Evolutionary conservation across 64 coral and sea anemone species (phyloP).

Genomic region (Pocillopora verrucosa): DNA sequence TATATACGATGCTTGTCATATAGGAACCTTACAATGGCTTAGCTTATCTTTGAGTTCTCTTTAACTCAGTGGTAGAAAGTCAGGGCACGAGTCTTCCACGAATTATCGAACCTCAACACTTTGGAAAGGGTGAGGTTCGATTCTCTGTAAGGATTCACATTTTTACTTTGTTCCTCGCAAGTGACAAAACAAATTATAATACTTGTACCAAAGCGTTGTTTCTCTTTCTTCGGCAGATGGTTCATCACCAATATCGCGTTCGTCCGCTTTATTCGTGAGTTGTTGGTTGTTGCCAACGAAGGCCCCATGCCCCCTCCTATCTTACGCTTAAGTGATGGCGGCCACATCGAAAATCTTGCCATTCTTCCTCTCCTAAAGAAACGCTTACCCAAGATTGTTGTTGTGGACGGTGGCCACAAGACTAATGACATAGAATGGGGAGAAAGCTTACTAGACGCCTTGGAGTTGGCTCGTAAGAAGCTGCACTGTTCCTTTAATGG

Average conservation of each 20-base stretch:
- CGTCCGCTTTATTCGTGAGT: constrained; percentile 23
- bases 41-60: too few relatives aligned
- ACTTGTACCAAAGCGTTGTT: neutral
- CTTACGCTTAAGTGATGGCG: constrained; percentile 53
- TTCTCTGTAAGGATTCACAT: neutral
- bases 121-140: too few relatives aligned
- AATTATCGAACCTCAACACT: too few relatives aligned
- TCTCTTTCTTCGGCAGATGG: neutral
- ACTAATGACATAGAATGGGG: neutral
- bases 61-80: too few relatives aligned
- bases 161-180: neutral
- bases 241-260: neutral
- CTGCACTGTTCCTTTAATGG: constrained; percentile 28
- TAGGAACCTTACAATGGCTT: too few relatives aligned
- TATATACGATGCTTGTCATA: neutral
- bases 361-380: constrained; percentile 32
- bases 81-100: too few relatives aligned
- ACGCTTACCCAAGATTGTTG: constrained; percentile 5
- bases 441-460: neutral
- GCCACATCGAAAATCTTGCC: constrained; percentile 55
- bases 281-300: constrained; percentile 1
- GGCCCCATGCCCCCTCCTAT: constrained; percentile 25
- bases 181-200: too few relatives aligned
- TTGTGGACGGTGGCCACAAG: constrained; percentile 17
- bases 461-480: neutral